phyloP scores from a whole-genome alignment of 1,140 invertebrate species.

The Philotrypesis tridentata region DNA sequence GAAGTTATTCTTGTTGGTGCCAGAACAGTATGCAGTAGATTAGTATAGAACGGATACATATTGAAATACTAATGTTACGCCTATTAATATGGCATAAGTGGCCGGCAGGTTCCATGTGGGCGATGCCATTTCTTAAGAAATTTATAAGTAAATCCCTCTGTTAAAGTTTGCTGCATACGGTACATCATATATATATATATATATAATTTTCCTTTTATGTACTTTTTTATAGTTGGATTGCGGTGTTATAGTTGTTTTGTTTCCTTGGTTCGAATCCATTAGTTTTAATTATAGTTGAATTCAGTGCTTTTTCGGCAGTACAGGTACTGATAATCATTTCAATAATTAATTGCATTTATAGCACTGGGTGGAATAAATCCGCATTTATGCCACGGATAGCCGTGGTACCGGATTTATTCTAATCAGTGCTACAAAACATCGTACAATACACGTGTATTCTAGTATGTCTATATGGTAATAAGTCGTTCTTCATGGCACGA shows the following conservation, averaged over 20 bases:
- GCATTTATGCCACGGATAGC: too few species aligned
- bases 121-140: constrained; percentile 6
- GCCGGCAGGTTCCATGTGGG: neutral
- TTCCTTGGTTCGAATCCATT: neutral
- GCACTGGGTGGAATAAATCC: too few species aligned
- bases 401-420: too few species aligned
- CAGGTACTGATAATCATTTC: too few species aligned
- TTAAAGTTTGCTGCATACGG: neutral
- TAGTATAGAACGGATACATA: neutral
- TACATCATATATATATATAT: neutral
- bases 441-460: too few species aligned
- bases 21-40: neutral
- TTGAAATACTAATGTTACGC: neutral
- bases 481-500: too few species aligned
- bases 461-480: too few species aligned
- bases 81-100: neutral
- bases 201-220: neutral
- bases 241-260: neutral
- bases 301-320: neutral
- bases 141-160: neutral
- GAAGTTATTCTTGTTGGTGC: neutral
- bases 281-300: neutral
- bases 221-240: neutral
- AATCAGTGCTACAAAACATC: too few species aligned
- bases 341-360: too few species aligned